Evolutionary conservation across 2,888 invertebrate genomes (phyloP), one percentile per base, ranked within the genome.

Genomic region (Diarsia mendica): DNA sequence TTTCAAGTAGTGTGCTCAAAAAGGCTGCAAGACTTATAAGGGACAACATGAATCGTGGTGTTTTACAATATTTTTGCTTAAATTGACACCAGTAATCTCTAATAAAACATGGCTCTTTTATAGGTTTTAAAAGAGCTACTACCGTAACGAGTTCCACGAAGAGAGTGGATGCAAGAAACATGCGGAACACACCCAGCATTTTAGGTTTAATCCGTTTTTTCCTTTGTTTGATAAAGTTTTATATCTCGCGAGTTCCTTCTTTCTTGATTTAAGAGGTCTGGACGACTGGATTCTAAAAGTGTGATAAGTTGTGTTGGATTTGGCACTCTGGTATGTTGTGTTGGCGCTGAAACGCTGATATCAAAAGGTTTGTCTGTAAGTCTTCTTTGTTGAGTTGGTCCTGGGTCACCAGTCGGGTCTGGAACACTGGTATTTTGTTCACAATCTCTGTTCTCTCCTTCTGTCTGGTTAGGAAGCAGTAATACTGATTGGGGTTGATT

Each of bases 141-240:
- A 94, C 81, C n/a, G 90, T 65, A 5, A 91, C 49, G 11, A 92
- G 6, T 89, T 95, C 93, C 0, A 79, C 3, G 63, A 92, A 92
- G 3, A 95, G 82, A 3, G 91, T 60, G 1, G 72, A 49, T n/a
- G 89, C 90, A 8, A 90, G 78, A 28, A 91, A 23, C 13, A 86
- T 79, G 69, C 91, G 92, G 72, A 92, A 94, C 60, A 93, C 66
- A 77, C 93, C 93, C 23, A 93, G 89, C 94, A 94, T 95, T 77
- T 82, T 86, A 15, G 33, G 10, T 10, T 71, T 75, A 49, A 8
- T 49, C 2, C 20, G 44, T 69, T 58, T 64, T 67, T 10, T 51
- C 4, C 9, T 5, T 1, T 72, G 18, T 1, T 4, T 0, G 28
- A 9, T 28, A 20, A 61, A 23, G 44, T 15, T 15, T 15, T 72